Base-by-base conservation (phyloP, 92 coral and sea anemone species). In the Isaurus tuberculatus region DNA sequence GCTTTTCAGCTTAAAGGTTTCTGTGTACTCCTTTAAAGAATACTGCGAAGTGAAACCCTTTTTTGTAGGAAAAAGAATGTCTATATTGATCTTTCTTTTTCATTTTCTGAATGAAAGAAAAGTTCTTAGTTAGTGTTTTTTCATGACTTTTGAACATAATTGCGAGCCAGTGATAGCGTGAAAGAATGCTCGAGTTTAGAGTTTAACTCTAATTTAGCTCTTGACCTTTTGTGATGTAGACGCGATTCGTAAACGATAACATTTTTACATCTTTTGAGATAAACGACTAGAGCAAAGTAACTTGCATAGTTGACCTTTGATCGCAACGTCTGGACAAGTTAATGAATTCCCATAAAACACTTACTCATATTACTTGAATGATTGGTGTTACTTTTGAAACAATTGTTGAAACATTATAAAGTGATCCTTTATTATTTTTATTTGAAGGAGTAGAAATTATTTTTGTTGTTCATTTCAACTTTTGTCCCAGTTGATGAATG, bases 141-240 rank as follows among this genome's bases (percentile, higher is more conserved):
- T 57, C 9, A 7, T 2, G 25, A 23, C 51, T 33, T 33, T 31
- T 23, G 49, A 58, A 20, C 68, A 75, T 33, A 14, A 34, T 0
- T 57, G 25, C 3, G 34, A 11, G 37, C 58, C 42, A 8, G 23
- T 1, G 53, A 77, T 77, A 77, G 70, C 82, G 82, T 60, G 82
- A 77, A 55, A 34, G 28, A 55, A 16, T 23, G 64, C n/a, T 46
- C 27, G 0, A 49, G 20, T 2, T 37, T 51, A 3, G 17, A 14
- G n/a, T 73, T 74, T 74, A 77, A 26, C 33, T 9, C 53, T 32
- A 64, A 37, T 36, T 33, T 33, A 67, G 23, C 34, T 19, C 1
- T 23, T 77, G 70, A 77, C 23, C 82, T 26, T 27, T 5, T 58
- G 22, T 60, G 55, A 26, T 23, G 33, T 13, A 10, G 36, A 72